Evolutionary conservation across 2,888 invertebrate genomes (phyloP).

Genomic region (Xestobium rufovillosum): DNA sequence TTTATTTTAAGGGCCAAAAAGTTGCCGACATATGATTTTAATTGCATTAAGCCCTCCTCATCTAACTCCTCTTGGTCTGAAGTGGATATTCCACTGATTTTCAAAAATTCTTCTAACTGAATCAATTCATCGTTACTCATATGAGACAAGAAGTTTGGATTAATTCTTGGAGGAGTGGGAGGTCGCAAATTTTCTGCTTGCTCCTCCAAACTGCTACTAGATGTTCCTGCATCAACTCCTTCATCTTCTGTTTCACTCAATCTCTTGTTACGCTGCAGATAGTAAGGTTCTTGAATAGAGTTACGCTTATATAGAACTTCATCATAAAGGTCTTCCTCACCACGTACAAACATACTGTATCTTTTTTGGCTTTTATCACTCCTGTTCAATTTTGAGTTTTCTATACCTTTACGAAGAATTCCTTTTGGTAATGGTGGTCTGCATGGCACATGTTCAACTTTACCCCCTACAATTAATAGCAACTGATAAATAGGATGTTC

Average conservation of each 20-base stretch:
- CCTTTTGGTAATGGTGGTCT: slow-evolving; percentile 66
- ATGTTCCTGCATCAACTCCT: slow-evolving; percentile 48
- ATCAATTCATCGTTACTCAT: slow-evolving; percentile 58
- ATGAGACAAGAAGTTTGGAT: slow-evolving; percentile 26
- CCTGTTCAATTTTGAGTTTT: slow-evolving; percentile 47
- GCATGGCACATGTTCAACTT: slow-evolving; percentile 58
- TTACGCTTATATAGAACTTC: slow-evolving; percentile 54
- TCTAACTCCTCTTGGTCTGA: slow-evolving; percentile 61
- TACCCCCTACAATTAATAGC: no score
- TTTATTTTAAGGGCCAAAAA: slow-evolving; percentile 64
- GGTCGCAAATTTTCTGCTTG: slow-evolving; percentile 41
- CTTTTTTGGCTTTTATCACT: slow-evolving; percentile 52
- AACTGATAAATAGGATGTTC: no score
- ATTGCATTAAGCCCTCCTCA: slow-evolving; percentile 61
- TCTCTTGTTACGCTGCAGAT: slow-evolving; percentile 38
- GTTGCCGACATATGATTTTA: slow-evolving; percentile 63
- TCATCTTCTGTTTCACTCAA: slow-evolving; percentile 51
- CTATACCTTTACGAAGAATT: slow-evolving; percentile 59
- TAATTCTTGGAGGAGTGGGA: slow-evolving; percentile 5
- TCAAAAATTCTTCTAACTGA: slow-evolving; percentile 63
- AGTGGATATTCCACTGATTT: slow-evolving; percentile 61
- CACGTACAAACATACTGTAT: slow-evolving; percentile 74
- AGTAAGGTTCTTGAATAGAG: slow-evolving; percentile 70
- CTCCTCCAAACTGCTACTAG: slow-evolving; percentile 54
- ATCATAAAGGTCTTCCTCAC: slow-evolving; percentile 45